Evolutionary conservation across 2,888 invertebrate genomes (phyloP).

Genomic region (Euzetes globulus): DNA sequence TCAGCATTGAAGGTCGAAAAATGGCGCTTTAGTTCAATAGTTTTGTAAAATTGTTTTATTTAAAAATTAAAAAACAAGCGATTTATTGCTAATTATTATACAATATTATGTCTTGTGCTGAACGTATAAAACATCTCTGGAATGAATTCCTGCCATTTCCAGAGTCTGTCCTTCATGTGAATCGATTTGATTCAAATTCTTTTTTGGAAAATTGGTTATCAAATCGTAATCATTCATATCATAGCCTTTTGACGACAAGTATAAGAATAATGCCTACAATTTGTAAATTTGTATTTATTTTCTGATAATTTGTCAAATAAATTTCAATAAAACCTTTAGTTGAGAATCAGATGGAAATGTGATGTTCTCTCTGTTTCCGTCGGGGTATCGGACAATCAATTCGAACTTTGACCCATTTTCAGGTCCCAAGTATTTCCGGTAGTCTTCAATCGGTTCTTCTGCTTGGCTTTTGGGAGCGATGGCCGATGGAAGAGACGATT

Average conservation of each 20-base stretch:
- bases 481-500: background rate
- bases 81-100: constrained; percentile 24
- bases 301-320: constrained; percentile 11
- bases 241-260: constrained; percentile 47
- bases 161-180: constrained; percentile 45
- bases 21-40: constrained; percentile 68
- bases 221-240: constrained; percentile 48
- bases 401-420: constrained; percentile 44
- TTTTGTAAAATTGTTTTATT: constrained; percentile 25
- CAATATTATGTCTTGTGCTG: constrained; percentile 43
- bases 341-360: constrained; percentile 48
- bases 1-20: constrained; percentile 92
- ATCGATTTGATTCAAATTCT: constrained; percentile 46
- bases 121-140: constrained; percentile 51
- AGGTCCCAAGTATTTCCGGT: constrained; percentile 43
- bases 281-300: constrained; percentile 34
- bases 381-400: constrained; percentile 49
- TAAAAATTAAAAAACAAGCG: constrained; percentile 21
- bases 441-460: constrained; percentile 39
- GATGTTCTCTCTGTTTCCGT: constrained; percentile 48
- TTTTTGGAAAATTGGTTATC: constrained; percentile 50
- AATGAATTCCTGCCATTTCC: constrained; percentile 48
- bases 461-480: background rate
- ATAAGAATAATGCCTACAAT: constrained; percentile 47
- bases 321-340: constrained; percentile 48